Percentiles rank a stretch among this genome's conserved stretches.
Evolutionary conservation across 2,113 vertebrate genomes (phyloP).

Genomic region (Penelope pileata): DNA sequence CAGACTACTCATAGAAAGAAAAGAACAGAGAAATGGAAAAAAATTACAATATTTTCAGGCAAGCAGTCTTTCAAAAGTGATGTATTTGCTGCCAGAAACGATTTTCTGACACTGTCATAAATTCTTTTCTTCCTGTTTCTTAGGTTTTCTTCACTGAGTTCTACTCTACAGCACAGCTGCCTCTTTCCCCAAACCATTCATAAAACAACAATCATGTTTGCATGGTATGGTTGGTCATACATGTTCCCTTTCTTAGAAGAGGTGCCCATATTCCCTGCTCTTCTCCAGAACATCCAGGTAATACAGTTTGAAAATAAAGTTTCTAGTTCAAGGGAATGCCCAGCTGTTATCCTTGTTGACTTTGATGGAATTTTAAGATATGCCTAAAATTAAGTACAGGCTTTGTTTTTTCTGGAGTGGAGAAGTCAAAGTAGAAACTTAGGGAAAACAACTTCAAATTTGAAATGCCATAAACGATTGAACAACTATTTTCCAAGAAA

Average conservation of each 20-base stretch:
- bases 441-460: background rate
- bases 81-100: background rate
- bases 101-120: background rate
- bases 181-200: background rate
- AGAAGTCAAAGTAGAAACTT: background rate
- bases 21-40: background rate
- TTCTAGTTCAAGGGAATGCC: background rate
- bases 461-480: background rate
- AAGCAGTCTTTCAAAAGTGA: background rate
- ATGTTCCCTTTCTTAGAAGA: background rate
- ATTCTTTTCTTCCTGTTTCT: background rate
- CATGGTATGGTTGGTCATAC: background rate
- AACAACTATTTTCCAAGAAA: slow-evolving; percentile 14
- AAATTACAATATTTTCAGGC: background rate
- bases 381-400: background rate
- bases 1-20: background rate
- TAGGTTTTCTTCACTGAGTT: background rate
- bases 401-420: background rate
- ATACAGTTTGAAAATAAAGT: background rate
- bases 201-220: background rate
- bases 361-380: background rate
- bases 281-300: background rate
- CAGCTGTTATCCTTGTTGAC: background rate
- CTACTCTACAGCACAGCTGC: background rate
- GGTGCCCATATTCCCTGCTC: background rate